phyloP scores from a whole-genome alignment of 2,797 vertebrate genomes.

The Hoplostethus atlanticus region DNA sequence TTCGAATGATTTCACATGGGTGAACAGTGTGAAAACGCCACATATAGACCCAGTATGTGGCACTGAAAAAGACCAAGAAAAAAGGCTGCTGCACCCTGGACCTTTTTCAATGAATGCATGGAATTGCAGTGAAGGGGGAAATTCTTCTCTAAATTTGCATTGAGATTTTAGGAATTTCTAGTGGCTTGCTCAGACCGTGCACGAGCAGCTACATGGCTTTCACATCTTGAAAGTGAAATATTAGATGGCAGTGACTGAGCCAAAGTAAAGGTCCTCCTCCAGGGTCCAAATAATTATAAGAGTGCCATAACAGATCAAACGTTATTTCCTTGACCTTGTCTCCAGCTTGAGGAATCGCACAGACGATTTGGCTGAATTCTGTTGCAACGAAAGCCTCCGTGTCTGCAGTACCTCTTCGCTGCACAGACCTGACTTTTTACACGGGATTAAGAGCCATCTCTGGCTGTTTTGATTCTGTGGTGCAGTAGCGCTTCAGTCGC shows the following conservation, averaged over 20 bases:
- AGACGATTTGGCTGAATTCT: slow-evolving; percentile 64
- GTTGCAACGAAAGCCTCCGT: slow-evolving; percentile 52
- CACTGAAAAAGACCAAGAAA: not conserved
- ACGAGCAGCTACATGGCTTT: slow-evolving; percentile 59
- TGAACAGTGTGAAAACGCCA: not conserved
- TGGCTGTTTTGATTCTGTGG: slow-evolving; percentile 60
- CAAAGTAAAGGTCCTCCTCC: slow-evolving; percentile 78
- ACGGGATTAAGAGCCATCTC: slow-evolving; percentile 70
- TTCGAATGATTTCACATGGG: not conserved
- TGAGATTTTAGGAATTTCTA: slow-evolving; percentile 54
- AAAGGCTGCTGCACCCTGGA: not conserved
- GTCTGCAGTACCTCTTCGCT: slow-evolving; percentile 62
- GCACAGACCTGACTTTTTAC: slow-evolving; percentile 70
- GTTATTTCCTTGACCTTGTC: slow-evolving; percentile 79
- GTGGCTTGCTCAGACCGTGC: slow-evolving; percentile 37
- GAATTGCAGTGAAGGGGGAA: slow-evolving; percentile 22
- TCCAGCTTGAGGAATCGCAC: slow-evolving; percentile 73
- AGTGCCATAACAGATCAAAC: slow-evolving; percentile 80
- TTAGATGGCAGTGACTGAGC: slow-evolving; percentile 72
- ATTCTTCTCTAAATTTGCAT: slow-evolving; percentile 33
- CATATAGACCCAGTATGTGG: not conserved
- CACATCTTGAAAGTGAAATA: slow-evolving; percentile 76
- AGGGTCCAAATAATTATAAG: slow-evolving; percentile 80
- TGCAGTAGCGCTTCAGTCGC: slow-evolving; percentile 33
- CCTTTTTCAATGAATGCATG: slow-evolving; percentile 29